Conservation (phyloP, 2,888 invertebrate species). For the Synergus itoensis region DNA sequence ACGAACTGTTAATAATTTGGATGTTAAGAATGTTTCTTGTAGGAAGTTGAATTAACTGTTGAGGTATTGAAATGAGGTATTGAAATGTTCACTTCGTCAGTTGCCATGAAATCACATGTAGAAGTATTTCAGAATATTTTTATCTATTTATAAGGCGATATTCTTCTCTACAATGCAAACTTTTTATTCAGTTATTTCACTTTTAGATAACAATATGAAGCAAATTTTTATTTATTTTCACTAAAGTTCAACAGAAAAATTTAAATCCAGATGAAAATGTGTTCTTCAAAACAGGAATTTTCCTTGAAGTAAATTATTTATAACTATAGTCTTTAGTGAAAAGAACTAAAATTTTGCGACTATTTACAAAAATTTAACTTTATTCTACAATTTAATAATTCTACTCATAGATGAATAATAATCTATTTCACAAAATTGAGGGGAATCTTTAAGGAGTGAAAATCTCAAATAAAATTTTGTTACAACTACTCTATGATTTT, state of each 20-base stretch:
- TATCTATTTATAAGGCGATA: slow-evolving; percentile 33
- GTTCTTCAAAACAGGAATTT: neutral
- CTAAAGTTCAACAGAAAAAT: neutral
- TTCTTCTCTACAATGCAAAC: slow-evolving; percentile 4
- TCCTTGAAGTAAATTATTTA: no score
- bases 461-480: neutral
- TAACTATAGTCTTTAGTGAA: neutral
- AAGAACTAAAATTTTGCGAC: neutral
- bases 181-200: neutral
- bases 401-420: neutral
- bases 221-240: slow-evolving; percentile 17
- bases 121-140: slow-evolving; percentile 31
- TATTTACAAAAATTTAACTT: slow-evolving; percentile 5
- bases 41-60: slow-evolving; percentile 5
- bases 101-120: neutral
- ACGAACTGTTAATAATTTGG: slow-evolving; percentile 27
- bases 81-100: slow-evolving; percentile 10
- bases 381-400: neutral
- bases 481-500: neutral
- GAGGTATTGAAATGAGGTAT: slow-evolving; percentile 20
- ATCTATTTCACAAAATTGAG: neutral
- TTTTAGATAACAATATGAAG: neutral
- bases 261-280: neutral
- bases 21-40: slow-evolving; percentile 5
- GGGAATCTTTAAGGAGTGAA: neutral